Evolutionary conservation across 2,113 vertebrate genomes (phyloP), one percentile per base, ranked within the genome.

Genomic region (Melospiza georgiana): DNA sequence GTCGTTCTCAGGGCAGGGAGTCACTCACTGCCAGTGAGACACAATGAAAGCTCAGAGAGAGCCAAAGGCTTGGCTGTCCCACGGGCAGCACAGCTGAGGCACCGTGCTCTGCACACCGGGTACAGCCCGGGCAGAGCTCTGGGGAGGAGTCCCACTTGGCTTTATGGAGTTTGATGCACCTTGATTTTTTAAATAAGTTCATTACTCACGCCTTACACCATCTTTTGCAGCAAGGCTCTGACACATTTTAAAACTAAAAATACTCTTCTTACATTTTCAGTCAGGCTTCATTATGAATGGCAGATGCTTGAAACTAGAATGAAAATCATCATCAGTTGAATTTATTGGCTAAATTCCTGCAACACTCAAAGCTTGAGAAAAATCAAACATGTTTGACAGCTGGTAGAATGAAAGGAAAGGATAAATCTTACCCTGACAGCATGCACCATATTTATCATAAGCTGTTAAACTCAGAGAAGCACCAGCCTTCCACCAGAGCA

Each of bases 241-340:
- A 31, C 68, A 91, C 82, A 77, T 55, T 89, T 87, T 85, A 17
- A 87, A 95, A 62, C 91, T 91, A 91, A 96, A 97, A 96, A 95
- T 94, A 95, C 82, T 84, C 84, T 63, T 61, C 73, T 91, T 91
- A 37, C 72, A 88, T 84, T 93, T 96, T 95, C 57, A 96, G 57
- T 95, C 88, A 68, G 92, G 59, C 76, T 91, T 94, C 75, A 27
- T 98, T 98, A 95, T 97, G 97, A 96, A 97, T 98, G 98, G 97
- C 98, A 98, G 96, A 95, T 96, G 93, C 97, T 97, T 61, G 76
- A 78, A 88, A 78, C 87, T 21, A 3, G 74, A 94, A 83, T 85
- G 88, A 94, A 98, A 98, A 97, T 98, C 95, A 97, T 96, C 94
- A 96, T 95, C 94, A 75, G 91, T 96, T 96, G 88, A 91, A 90